Base-by-base conservation (phyloP, 2,113 vertebrate species). In the Chroicocephalus ridibundus region DNA sequence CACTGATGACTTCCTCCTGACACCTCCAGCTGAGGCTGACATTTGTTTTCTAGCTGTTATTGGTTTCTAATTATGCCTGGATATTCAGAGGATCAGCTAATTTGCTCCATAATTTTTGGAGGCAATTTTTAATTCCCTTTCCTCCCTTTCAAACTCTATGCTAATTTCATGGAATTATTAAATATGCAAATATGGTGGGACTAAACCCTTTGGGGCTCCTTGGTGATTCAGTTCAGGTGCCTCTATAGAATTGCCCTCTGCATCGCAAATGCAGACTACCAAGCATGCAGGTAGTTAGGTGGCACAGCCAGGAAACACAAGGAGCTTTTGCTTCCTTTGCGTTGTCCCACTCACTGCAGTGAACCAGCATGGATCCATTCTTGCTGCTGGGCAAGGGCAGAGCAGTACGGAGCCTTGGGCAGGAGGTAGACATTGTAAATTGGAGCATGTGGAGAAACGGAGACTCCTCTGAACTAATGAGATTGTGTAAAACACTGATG, bases 111-210 rank as follows among this genome's bases (percentile, higher is more conserved):
- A 61, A 95, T 95, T 96, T 96, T 91, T 77, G 83, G 95, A 96
- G 91, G 93, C 46, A 89, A 94, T 94, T 93, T 96, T 96, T 94
- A 96, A 97, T 97, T 95, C 94, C 95, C 94, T 91, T 49, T 8
- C 34, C 87, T 82, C 77, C 15, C 0, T 72, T 81, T 29, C 8
- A 36, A 89, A 68, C 21, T 90, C 64, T 24, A 5, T 3, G 42
- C 22, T 94, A 79, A 95, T 95, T 97, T 91, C 82, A 70, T 17
- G 47, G 84, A 70, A 34, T 81, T 64, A 75, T 75, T 88, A 72
- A 85, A 91, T 55, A 93, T 87, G 65, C 75, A 92, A 64, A 84
- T 79, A 70, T 26, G 62, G 61, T 57, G 75, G 86, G 62, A 32
- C 66, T 21, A 6, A 91, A 44, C 8, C 60, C 44, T 58, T 38